Percentiles rank a stretch among this genome's conserved stretches.
phyloP scores from a whole-genome alignment of 2,797 vertebrate species.

The Pteropus rufus region DNA sequence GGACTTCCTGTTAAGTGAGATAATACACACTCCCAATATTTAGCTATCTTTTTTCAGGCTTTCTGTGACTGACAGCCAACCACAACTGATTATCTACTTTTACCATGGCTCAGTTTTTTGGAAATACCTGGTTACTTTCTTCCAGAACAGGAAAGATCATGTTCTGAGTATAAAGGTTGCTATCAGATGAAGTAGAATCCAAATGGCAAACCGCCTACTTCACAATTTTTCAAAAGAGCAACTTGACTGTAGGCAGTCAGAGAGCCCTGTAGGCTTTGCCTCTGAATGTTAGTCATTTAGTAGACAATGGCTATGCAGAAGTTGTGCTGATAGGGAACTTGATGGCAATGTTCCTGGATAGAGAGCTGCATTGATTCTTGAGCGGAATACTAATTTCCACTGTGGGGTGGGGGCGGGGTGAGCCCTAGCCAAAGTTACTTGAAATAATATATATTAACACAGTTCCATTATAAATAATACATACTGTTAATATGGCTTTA shows the following conservation, averaged over 20 bases:
- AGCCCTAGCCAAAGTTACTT: constrained; percentile 60
- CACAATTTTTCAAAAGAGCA: constrained; percentile 9
- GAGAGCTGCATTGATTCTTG: constrained; percentile 35
- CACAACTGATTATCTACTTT: neutral
- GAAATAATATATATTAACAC: constrained; percentile 78
- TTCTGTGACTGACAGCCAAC: constrained; percentile 32
- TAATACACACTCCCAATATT: neutral
- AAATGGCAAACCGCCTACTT: neutral
- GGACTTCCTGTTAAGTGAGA: neutral
- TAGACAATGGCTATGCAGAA: neutral
- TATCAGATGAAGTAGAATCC: neutral
- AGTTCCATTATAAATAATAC: constrained; percentile 79
- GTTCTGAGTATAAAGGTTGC: neutral
- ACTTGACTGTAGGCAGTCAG: neutral
- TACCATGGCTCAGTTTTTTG: neutral
- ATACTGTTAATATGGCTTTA: constrained; percentile 77
- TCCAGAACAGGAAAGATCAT: neutral
- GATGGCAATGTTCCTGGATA: constrained; percentile 18
- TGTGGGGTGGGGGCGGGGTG: no score
- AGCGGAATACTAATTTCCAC: constrained; percentile 72
- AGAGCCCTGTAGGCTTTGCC: neutral
- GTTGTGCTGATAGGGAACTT: neutral
- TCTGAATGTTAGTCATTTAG: neutral
- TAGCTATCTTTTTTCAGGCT: neutral
- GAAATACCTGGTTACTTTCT: neutral